Conservation (phyloP, 2,888 invertebrate species). For the Zygaena filipendulae region DNA sequence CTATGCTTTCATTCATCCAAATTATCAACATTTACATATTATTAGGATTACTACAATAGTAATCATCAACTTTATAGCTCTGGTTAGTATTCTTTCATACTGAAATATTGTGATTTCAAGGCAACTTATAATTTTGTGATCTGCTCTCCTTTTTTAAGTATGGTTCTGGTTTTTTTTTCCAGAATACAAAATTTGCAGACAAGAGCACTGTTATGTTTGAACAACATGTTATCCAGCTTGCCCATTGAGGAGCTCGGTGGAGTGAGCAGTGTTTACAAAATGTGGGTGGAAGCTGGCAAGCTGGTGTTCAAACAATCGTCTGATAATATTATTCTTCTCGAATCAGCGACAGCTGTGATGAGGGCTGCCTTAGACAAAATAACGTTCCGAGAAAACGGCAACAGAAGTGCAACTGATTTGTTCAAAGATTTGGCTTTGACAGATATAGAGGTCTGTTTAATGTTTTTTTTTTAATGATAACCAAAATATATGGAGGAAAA, state of each 20-base stretch:
- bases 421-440: slow-evolving; percentile 66
- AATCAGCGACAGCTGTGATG: slow-evolving; percentile 79
- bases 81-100: no score
- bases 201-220: slow-evolving; percentile 75
- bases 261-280: slow-evolving; percentile 66
- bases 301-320: slow-evolving; percentile 68
- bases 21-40: no score
- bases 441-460: slow-evolving; percentile 71
- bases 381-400: slow-evolving; percentile 47
- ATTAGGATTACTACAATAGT: no score
- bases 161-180: no score
- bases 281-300: slow-evolving; percentile 75
- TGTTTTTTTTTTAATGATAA: no score
- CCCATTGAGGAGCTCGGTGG: slow-evolving; percentile 74
- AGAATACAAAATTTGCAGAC: slow-evolving; percentile 68
- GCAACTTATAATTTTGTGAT: no score
- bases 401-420: slow-evolving; percentile 34
- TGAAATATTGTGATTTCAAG: no score
- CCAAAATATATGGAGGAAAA: neutral
- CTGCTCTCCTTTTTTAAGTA: no score
- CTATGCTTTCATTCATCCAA: no score
- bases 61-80: no score
- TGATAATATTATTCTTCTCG: slow-evolving; percentile 65
- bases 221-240: slow-evolving; percentile 74
- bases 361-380: slow-evolving; percentile 78